These are phyloP conservation scores for Sinodicranocentrus sp. DNA, from an alignment of 2,888 invertebrate species.

Conservation along the genomic window DNA sequence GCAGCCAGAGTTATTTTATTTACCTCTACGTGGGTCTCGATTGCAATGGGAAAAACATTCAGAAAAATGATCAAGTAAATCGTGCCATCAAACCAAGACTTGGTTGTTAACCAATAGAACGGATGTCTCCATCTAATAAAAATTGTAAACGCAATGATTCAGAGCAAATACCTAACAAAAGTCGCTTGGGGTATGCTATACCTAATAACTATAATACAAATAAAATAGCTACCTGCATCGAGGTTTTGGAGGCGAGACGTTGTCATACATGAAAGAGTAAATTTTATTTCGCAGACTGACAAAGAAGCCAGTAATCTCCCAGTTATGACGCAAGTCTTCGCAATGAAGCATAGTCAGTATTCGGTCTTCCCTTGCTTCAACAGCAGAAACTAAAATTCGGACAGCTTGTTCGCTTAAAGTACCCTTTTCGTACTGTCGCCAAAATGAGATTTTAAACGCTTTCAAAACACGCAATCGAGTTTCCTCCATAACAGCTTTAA, in stretches of 20 bases:
- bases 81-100: constrained; percentile 79
- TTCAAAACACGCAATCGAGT: constrained; percentile 82
- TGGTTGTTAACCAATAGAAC: constrained; percentile 72
- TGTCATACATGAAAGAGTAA: constrained; percentile 78
- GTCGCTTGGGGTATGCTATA: no score
- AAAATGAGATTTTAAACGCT: constrained; percentile 82
- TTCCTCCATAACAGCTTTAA: constrained; percentile 82
- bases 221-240: constrained; percentile 70
- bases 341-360: constrained; percentile 79
- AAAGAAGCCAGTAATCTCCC: constrained; percentile 79
- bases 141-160: background rate
- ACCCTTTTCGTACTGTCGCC: constrained; percentile 84
- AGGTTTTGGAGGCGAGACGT: constrained; percentile 77
- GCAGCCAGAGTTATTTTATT: no score
- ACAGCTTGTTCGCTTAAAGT: constrained; percentile 83
- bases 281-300: constrained; percentile 80
- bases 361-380: constrained; percentile 81
- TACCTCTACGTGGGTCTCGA: constrained; percentile 78
- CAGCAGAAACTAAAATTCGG: constrained; percentile 81
- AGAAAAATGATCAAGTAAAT: constrained; percentile 73
- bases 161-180: background rate
- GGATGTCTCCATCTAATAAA: constrained; percentile 54
- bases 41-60: constrained; percentile 75
- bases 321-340: constrained; percentile 79
- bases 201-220: background rate